Evolutionary conservation across 2,797 vertebrate genomes (phyloP).

Genomic region (Poecilia picta): DNA sequence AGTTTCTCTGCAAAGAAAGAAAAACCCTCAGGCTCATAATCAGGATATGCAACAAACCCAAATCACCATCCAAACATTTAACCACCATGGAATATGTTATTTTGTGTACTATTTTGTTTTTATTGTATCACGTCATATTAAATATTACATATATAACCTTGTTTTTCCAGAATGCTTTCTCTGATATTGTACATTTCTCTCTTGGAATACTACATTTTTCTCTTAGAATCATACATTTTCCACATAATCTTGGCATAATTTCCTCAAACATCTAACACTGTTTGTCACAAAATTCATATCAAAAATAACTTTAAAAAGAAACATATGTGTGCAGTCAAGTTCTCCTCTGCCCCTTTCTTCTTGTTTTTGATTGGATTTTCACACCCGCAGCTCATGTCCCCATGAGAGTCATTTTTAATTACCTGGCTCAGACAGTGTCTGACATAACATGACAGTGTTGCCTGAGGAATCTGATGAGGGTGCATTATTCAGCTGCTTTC

Average conservation of each 20-base stretch:
- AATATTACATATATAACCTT: neutral
- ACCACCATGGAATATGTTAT: neutral
- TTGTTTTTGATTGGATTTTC: neutral
- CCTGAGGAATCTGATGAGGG: neutral
- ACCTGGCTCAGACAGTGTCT: neutral
- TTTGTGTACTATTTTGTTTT: neutral
- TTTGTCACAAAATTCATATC: neutral
- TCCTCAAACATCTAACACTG: neutral
- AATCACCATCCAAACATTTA: neutral
- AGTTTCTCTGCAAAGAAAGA: neutral
- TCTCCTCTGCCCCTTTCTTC: neutral
- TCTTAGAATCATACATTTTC: neutral
- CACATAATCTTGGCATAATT: neutral
- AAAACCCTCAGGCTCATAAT: neutral
- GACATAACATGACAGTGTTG: neutral
- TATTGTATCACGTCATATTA: neutral
- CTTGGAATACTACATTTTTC: neutral
- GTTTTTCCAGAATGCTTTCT: neutral
- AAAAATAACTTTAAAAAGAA: neutral
- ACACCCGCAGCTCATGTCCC: neutral
- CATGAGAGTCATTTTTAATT: constrained; percentile 1
- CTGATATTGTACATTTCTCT: neutral
- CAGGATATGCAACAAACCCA: neutral
- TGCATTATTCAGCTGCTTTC: neutral
- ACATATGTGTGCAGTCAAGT: neutral